phyloP scores from a whole-genome alignment of 2,888 invertebrate species.

The Pomacea canaliculata region DNA sequence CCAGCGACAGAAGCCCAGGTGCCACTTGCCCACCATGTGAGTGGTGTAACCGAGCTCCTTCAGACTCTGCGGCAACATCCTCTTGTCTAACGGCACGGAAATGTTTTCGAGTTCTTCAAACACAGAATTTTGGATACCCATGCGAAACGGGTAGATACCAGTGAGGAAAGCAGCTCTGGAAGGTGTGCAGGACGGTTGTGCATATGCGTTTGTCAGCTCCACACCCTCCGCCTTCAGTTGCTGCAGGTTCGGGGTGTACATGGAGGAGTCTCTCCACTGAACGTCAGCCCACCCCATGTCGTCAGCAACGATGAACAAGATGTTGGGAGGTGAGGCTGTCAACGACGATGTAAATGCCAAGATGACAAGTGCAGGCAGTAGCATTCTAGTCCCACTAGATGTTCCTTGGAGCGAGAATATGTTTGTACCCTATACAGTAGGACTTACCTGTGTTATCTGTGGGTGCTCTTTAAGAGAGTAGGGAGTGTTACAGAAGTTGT shows the following conservation, averaged over 20 bases:
- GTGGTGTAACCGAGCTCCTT: slow-evolving; percentile 11
- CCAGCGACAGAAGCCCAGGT: slow-evolving; percentile 13
- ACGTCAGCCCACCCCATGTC: slow-evolving; percentile 67
- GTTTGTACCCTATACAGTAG: no score
- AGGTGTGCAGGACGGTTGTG: slow-evolving; percentile 70
- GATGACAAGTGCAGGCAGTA: no score
- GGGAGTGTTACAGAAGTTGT: no score
- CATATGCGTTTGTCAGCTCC: slow-evolving; percentile 67
- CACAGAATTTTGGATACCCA: slow-evolving; percentile 18
- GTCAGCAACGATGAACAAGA: slow-evolving; percentile 35
- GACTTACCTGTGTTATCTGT: no score
- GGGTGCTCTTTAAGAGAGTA: no score
- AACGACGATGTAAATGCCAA: no score
- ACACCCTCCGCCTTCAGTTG: slow-evolving; percentile 63
- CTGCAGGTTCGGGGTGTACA: slow-evolving; percentile 67
- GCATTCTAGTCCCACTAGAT: no score
- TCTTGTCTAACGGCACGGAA: slow-evolving; percentile 8
- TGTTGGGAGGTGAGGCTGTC: slow-evolving; percentile 15
- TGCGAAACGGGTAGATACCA: slow-evolving; percentile 59
- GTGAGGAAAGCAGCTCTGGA: slow-evolving; percentile 73
- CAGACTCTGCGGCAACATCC: slow-evolving; percentile 37
- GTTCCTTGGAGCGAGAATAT: no score
- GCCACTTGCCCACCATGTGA: slow-evolving; percentile 23
- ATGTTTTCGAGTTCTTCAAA: slow-evolving; percentile 3
- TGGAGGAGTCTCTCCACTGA: slow-evolving; percentile 67